phyloP scores from a whole-genome alignment of 2,113 vertebrate species.

The Rallus limicola region DNA sequence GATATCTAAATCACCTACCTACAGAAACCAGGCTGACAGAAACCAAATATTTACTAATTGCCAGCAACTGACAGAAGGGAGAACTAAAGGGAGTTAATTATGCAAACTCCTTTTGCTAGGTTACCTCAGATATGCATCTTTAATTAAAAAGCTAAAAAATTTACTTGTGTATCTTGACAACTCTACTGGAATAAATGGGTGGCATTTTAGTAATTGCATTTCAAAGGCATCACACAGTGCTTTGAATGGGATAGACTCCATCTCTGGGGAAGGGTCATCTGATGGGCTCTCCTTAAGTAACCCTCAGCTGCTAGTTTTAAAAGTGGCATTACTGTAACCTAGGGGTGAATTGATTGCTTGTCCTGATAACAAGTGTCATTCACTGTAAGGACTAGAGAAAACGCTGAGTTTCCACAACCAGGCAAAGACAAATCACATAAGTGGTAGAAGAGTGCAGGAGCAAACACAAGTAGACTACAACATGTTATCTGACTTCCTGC shows the following conservation, averaged over 20 bases:
- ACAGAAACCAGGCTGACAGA: not conserved
- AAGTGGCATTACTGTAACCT: not conserved
- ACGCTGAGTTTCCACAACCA: rapidly evolving
- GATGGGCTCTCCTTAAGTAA: not conserved
- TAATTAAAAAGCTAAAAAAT: slow-evolving; percentile 35
- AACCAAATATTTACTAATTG: not conserved
- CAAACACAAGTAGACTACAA: not conserved
- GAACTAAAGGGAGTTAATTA: slow-evolving; percentile 32
- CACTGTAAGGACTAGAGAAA: not conserved
- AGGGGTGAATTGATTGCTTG: not conserved
- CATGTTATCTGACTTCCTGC: not conserved
- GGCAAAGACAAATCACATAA: rapidly evolving
- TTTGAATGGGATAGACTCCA: not conserved
- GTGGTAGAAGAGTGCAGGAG: not conserved
- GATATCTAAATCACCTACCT: not conserved
- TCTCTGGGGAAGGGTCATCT: not conserved
- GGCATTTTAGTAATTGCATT: not conserved
- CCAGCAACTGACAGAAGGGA: not conserved
- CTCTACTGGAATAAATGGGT: not conserved
- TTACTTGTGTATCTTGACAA: not conserved
- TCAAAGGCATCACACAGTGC: not conserved
- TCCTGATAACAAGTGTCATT: not conserved
- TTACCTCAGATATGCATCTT: slow-evolving; percentile 10
- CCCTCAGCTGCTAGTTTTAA: not conserved
- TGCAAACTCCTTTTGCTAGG: not conserved